Evolutionary conservation across 2,888 invertebrate species (phyloP).

Genomic region (Mylabris sibirica): DNA sequence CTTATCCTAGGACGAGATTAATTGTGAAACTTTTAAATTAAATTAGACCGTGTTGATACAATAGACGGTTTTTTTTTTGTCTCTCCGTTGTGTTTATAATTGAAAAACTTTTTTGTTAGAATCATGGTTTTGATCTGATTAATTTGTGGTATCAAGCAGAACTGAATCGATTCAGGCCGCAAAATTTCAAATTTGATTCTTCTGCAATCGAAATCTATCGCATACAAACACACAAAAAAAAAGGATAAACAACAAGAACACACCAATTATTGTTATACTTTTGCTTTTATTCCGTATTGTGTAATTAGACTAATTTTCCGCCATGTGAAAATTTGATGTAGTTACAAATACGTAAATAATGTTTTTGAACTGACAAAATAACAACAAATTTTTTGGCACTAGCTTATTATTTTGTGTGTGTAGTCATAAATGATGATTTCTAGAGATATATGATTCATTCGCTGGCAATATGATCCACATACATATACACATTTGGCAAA

Average conservation of each 20-base stretch:
- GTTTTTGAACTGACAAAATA: constrained; percentile 21
- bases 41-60: background rate
- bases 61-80: too few relatives aligned
- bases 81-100: too few relatives aligned
- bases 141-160: background rate
- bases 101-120: too few relatives aligned
- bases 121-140: background rate
- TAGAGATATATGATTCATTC: constrained; percentile 19
- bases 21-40: background rate
- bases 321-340: background rate
- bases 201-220: background rate
- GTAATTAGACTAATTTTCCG: background rate
- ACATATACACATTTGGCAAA: constrained; percentile 33
- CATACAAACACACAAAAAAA: too few relatives aligned
- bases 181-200: background rate
- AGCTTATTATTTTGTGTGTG: background rate
- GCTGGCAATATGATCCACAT: constrained; percentile 8
- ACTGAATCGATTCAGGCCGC: background rate
- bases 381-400: constrained; percentile 24
- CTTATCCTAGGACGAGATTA: background rate
- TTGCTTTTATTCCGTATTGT: background rate
- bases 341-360: constrained; percentile 19
- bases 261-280: background rate
- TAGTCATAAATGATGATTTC: background rate
- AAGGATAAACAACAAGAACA: too few relatives aligned